Evolutionary conservation across 2,113 vertebrate genomes (phyloP).

Genomic region (Aldabrachelys gigantea): DNA sequence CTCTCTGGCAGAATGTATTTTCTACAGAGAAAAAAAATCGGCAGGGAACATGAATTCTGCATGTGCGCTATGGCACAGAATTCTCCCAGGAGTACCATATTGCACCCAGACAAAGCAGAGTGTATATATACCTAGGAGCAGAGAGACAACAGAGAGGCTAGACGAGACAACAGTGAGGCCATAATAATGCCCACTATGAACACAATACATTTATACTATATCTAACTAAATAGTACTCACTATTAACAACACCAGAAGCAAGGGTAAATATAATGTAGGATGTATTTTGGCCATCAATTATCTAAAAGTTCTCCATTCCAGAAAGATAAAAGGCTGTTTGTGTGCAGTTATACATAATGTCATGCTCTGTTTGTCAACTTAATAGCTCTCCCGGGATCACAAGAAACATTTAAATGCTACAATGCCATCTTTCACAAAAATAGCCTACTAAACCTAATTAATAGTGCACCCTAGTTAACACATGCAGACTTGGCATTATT

Average conservation of each 20-base stretch:
- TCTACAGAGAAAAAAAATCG: no score
- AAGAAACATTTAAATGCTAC: conserved; percentile 47
- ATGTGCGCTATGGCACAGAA: no score
- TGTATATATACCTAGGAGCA: background rate
- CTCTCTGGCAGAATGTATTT: no score
- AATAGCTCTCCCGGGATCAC: conserved; percentile 64
- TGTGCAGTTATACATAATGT: conserved; percentile 64
- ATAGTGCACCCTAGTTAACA: conserved; percentile 75
- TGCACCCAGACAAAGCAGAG: background rate
- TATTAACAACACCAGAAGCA: background rate
- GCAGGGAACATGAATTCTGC: no score
- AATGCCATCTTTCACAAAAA: conserved; percentile 70
- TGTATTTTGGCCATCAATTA: conserved; percentile 40
- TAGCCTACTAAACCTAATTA: conserved; percentile 77
- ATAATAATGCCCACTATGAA: background rate
- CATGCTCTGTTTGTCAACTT: conserved; percentile 74
- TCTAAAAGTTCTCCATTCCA: conserved; percentile 22
- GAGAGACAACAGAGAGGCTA: background rate
- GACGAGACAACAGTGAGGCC: background rate
- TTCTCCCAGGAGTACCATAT: no score
- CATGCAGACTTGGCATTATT: conserved; percentile 81
- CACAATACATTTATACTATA: background rate
- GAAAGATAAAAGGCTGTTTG: conserved; percentile 65
- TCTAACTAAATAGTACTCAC: accelerated
- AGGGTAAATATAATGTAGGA: background rate